Base-by-base conservation (phyloP, 1,140 invertebrate species). In the Teleopsis dalmanni region DNA sequence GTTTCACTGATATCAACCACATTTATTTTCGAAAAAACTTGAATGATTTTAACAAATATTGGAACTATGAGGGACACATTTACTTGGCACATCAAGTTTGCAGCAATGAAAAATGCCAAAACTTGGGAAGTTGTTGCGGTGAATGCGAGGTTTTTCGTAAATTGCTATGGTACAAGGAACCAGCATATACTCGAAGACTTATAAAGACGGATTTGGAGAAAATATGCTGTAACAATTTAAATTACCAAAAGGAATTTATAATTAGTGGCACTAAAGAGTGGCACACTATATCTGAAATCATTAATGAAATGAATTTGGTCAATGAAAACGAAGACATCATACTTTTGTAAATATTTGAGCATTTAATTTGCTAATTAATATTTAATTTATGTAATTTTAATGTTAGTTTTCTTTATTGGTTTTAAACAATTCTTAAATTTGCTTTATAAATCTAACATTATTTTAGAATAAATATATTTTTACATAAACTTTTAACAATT, bases 31-130 rank as follows among this genome's bases (percentile, higher is more conserved):
- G 67, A 1, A 45, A 64, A 6, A 49, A 54, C 6, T 29, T 70
- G 9, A 42, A 53, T 10, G 57, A 65, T 23, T 70, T 57, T 11
- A 50, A 48, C 0, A 53, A 57, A 21, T 64, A 57, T 41, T 70
- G 67, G 67, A 70, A 70, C 40, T 70, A 65, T 46, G 36, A 35
- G 6, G 52, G 52, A 29, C 56, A 47, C 7, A 48, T 62, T 8
- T 70, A 62, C 42, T 13, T 70, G 21, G 50, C 66, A 0, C 59
- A 58, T 29, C 55, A 60, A 18, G 10, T 34, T 36, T 31, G 25
- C 53, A 51, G n/a, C n/a, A n/a, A n/a, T n/a, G n/a, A n/a, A n/a
- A n/a, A n/a, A n/a, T n/a, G n/a, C n/a, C n/a, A n/a, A n/a, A n/a
- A n/a, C n/a, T n/a, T n/a, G n/a, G n/a, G n/a, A n/a, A n/a, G n/a